These are phyloP conservation scores for Melinaea marsaeus DNA, from an alignment of 2,888 invertebrate species.

Conservation along the genomic window DNA sequence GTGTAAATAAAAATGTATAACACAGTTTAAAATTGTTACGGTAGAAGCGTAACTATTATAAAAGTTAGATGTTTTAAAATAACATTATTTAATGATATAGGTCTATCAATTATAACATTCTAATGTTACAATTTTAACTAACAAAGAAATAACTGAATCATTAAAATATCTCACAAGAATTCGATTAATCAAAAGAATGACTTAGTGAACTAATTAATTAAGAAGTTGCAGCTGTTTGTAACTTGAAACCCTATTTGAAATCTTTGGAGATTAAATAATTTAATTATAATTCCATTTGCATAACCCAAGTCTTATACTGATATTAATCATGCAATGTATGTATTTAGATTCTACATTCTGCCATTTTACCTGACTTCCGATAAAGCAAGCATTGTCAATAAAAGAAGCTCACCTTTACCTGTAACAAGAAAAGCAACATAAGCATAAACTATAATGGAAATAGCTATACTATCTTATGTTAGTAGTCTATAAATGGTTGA, in stretches of 20 bases:
- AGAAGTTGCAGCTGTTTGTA: slow-evolving; percentile 20
- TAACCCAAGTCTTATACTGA: no score
- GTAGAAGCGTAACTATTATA: no score
- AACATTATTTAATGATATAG: no score
- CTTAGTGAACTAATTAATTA: slow-evolving; percentile 18
- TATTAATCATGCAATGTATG: background rate
- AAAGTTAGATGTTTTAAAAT: no score
- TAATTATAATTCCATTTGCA: slow-evolving; percentile 14
- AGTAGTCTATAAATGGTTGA: background rate
- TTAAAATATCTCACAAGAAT: slow-evolving; percentile 10
- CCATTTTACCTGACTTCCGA: background rate
- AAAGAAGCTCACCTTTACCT: slow-evolving; percentile 66
- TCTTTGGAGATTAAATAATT: slow-evolving; percentile 20
- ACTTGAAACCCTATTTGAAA: slow-evolving; percentile 22
- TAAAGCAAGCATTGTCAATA: background rate
- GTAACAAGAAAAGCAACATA: slow-evolving; percentile 44
- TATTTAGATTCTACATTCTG: background rate
- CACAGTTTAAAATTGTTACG: no score
- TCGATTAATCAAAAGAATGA: slow-evolving; percentile 14
- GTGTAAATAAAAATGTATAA: no score
- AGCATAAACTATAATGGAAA: background rate
- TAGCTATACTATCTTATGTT: background rate
- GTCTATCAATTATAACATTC: no score
- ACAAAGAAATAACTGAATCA: slow-evolving; percentile 1
- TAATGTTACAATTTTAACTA: background rate